Evolutionary conservation across 37 sponge, comb jelly and placozoan species (phyloP), one percentile per base, ranked within the genome.

Genomic region (Ephydatia muelleri): DNA sequence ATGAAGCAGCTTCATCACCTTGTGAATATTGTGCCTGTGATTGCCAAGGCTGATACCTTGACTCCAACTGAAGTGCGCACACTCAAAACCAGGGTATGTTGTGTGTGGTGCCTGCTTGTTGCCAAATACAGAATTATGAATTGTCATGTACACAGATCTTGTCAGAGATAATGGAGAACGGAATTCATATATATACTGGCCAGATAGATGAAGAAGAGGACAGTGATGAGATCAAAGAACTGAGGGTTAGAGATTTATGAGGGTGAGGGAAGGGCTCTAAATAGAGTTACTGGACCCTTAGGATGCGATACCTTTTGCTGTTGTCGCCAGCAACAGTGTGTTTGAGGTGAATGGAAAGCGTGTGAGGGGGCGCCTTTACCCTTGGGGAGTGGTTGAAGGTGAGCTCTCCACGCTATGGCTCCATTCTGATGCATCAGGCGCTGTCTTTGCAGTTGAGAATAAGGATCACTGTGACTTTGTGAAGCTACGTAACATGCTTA

Each of bases 331-430:
- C 83, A 96, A 93, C 90, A 96, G 90, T 1, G 78, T 98, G 35
- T 83, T 96, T 30, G 99, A 96, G 74, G 96, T 96, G 68, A 93
- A 93, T 38, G 97, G 97, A 28, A 98, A 96, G 89, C 88, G 96
- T 49, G 94, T 98, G 37, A 86, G 97, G 13, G 99, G 99, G 14
- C 85, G 99, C 14, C 87, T 95, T 57, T 98, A 98, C 73, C 99
- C 99, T 22, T 98, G 99, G 99, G 99, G 99, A 19, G 95, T 98
- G 38, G 99, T 98, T 31, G 99, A 98, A 87, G 93, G 96, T 95
- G 32, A n/a, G 81, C 67, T 21, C 25, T 16, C 14, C 21, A 38
- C 14, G 27, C 14, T 14, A 77, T 16, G 78, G 26, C 16, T 21
- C 67, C 19, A 25, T 73, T 16, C 19, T 72, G 71, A 25, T 73